Evolutionary conservation across 37 sponge, comb jelly and placozoan species (phyloP).

Genomic region (Aplysina aerophoba): DNA sequence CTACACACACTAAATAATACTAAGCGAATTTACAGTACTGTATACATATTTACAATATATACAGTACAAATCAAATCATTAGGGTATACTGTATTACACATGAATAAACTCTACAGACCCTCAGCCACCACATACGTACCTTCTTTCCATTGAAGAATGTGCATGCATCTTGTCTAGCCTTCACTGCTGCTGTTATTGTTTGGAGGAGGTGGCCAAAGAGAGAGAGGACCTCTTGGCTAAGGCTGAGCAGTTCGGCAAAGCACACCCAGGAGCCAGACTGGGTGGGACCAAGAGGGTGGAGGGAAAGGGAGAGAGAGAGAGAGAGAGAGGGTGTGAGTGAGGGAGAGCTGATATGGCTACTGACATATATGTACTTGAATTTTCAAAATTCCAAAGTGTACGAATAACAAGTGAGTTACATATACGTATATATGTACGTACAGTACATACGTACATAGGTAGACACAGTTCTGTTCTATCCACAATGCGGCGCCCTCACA

Average conservation of each 20-base stretch:
- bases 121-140: conserved; percentile 38
- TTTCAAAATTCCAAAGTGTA: too few species aligned
- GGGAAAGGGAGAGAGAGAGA: too few species aligned
- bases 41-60: too few species aligned
- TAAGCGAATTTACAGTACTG: too few species aligned
- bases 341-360: too few species aligned
- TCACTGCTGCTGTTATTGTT: conserved; percentile 51
- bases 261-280: conserved; percentile 83
- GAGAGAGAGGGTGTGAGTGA: too few species aligned
- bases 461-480: neutral
- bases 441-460: neutral
- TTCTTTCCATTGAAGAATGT: conserved; percentile 51
- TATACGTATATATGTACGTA: neutral
- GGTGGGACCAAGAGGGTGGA: neutral
- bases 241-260: conserved; percentile 56
- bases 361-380: too few species aligned
- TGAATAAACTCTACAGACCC: too few species aligned
- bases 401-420: neutral
- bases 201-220: conserved; percentile 70
- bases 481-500: neutral
- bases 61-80: neutral
- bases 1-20: too few species aligned
- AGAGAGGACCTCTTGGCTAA: conserved; percentile 45
- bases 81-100: neutral
- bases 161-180: conserved; percentile 26